Evolutionary conservation across 1,140 invertebrate genomes (phyloP), one percentile per base, ranked within the genome.

Genomic region (Apocrypta bakeri): DNA sequence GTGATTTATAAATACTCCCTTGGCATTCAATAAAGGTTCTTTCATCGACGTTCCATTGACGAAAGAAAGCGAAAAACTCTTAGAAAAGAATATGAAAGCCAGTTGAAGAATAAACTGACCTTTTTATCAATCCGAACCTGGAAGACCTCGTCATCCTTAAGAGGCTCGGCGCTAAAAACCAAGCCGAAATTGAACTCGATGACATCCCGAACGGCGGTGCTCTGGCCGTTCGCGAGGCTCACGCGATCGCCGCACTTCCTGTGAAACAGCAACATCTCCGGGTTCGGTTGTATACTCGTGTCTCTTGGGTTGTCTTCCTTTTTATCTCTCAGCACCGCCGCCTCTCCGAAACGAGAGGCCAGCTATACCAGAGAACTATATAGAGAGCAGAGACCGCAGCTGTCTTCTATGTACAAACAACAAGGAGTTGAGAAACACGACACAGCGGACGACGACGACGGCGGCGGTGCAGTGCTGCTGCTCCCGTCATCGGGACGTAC

Each of bases 121-220:
- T 97, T 98, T 91, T 95, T 96, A 87, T 98, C 97, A 87, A 98
- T 97, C 86, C 94, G 94, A 81, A 98, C 95, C 94, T 98, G 96
- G 91, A 98, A 98, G 63, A 98, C 91, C 85, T 96, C 93, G 93
- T 98, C 96, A 89, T 97, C 96, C 85, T 93, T 92, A 7, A 98
- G 91, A 12, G 97, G 96, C 86, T 96, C 95, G 24, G 95, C 94
- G 87, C 96, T 97, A 82, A 98, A 94, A n/a, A 98, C 96, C 81
- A 97, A 90, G 21, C 96, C 96, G 92, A 96, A 94, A 92, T 98
- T 97, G 88, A 97, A 98, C 88, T 96, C 95, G 74, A 94, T 94
- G 85, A 95, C 94, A 89, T 95, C 96, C 88, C 97, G 93, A 78
- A 95, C 93, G 11, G 97, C 97, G 25, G 96, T 98, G 82, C 94